Base-by-base conservation (phyloP, 2,888 invertebrate genomes). In the Prosapia bicincta region DNA sequence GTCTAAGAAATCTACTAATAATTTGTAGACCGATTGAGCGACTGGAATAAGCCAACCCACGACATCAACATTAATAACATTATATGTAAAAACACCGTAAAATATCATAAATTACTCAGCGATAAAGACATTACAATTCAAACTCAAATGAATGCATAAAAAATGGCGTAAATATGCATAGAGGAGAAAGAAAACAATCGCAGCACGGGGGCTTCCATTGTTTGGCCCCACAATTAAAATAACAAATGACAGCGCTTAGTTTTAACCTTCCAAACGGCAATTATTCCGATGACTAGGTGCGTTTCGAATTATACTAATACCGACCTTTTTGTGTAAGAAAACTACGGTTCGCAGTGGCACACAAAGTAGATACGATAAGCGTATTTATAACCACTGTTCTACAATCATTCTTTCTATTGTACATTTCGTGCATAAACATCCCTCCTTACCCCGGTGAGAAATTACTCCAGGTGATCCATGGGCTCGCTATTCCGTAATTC, bases 211-310 rank as follows among this genome's bases (percentile, higher is more conserved):
- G 26, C 66, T 71, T 65, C 76, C 70, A 76, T 76, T 76, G 76
- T 76, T 74, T 74, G 68, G 30, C 26, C 9, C 43, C 71, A 30
- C 72, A 76, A 76, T 76, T 76, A 76, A 76, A 76, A 76, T 76
- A 76, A 76, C 73, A 67, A 76, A 76, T 76, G 76, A 70, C 74
- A 76, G 74, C 69, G 76, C 69, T 69, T 54, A 54, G 54, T 5
- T 3, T n/a, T 54, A 54, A 54, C 54, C 54, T 54, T 54, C 54
- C 54, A 54, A 74, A 54, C 54, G 43, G 69, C 74, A 69, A 74
- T 69, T 69, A 74, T 74, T 68, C 28, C 65, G 74, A 54, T 54
- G 54, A 54, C 54, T 54, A 54, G 54, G 54, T 54, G 54, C 20
- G 54, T 54, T 54, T 54, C 54, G 20, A 54, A 54, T 54, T 54